Percentiles rank a stretch among this genome's conserved stretches.
Conservation (phyloP, 2,113 vertebrate species). For the Channa maculata region DNA sequence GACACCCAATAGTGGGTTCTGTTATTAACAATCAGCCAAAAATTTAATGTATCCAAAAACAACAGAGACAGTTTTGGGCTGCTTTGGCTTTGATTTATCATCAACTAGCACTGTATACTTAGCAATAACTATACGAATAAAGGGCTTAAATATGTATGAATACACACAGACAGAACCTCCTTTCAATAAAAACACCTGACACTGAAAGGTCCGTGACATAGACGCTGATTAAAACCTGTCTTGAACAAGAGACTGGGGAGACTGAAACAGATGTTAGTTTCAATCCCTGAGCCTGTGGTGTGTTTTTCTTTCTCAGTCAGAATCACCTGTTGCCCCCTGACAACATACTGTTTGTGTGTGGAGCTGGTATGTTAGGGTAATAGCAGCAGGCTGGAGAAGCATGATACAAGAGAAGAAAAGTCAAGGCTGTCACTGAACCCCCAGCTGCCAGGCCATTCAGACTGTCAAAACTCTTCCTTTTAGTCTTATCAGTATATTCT, state of each 20-base stretch:
- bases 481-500: neutral
- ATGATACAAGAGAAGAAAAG: slow-evolving; percentile 56
- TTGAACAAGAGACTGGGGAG: slow-evolving; percentile 32
- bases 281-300: slow-evolving; percentile 53
- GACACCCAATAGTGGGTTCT: slow-evolving; percentile 3
- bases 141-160: slow-evolving; percentile 9
- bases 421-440: slow-evolving; percentile 66
- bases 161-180: neutral
- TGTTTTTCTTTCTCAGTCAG: slow-evolving; percentile 21
- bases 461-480: slow-evolving; percentile 25
- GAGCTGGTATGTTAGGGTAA: slow-evolving; percentile 48
- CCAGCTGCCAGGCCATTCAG: slow-evolving; percentile 70
- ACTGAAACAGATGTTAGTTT: slow-evolving; percentile 73
- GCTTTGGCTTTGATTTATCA: slow-evolving; percentile 18
- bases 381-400: slow-evolving; percentile 41
- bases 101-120: slow-evolving; percentile 9
- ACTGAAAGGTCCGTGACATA: slow-evolving; percentile 38
- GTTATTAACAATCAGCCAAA: slow-evolving; percentile 17
- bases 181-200: slow-evolving; percentile 7
- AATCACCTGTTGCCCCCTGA: slow-evolving; percentile 79
- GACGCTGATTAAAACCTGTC: slow-evolving; percentile 44
- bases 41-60: slow-evolving; percentile 40
- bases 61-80: slow-evolving; percentile 29
- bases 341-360: slow-evolving; percentile 64
- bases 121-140: slow-evolving; percentile 1